phyloP scores from a whole-genome alignment of 2,888 invertebrate species.

The Scaptomyza polygonia region DNA sequence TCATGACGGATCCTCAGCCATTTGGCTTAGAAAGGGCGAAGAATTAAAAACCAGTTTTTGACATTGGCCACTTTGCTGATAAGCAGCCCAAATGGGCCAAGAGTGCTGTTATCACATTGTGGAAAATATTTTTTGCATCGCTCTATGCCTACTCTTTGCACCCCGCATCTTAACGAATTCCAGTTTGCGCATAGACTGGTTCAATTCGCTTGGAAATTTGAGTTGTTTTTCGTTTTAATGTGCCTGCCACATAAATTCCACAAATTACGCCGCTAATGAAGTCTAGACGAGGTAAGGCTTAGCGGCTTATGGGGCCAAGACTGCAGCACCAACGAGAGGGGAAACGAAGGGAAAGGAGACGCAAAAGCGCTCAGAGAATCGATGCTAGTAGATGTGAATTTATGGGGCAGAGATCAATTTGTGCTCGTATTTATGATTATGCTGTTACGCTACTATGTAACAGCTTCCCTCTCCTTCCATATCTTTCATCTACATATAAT shows the following conservation, averaged over 20 bases:
- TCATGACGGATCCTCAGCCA: neutral
- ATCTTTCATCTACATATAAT: no score
- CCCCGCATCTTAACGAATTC: slow-evolving; percentile 10
- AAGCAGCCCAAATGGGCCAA: slow-evolving; percentile 29
- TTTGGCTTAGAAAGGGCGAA: neutral
- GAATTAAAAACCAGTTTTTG: slow-evolving; percentile 8
- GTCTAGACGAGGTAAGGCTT: slow-evolving; percentile 58
- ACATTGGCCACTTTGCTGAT: slow-evolving; percentile 20
- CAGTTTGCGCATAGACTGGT: slow-evolving; percentile 53
- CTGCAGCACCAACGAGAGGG: slow-evolving; percentile 11
- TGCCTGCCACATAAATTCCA: slow-evolving; percentile 76
- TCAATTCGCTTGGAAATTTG: slow-evolving; percentile 38
- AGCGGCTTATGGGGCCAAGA: slow-evolving; percentile 38
- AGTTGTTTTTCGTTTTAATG: slow-evolving; percentile 50
- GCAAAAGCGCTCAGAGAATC: slow-evolving; percentile 20
- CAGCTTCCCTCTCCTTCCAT: neutral
- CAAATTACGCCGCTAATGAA: slow-evolving; percentile 74
- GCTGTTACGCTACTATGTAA: neutral
- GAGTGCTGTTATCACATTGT: slow-evolving; percentile 32
- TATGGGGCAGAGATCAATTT: slow-evolving; percentile 36
- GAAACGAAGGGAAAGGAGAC: neutral
- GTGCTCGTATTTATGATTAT: slow-evolving; percentile 7
- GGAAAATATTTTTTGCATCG: slow-evolving; percentile 50
- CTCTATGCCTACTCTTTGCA: neutral
- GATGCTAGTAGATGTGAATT: slow-evolving; percentile 33